phyloP scores from a whole-genome alignment of 2,888 invertebrate genomes.

The Acleris literana region DNA sequence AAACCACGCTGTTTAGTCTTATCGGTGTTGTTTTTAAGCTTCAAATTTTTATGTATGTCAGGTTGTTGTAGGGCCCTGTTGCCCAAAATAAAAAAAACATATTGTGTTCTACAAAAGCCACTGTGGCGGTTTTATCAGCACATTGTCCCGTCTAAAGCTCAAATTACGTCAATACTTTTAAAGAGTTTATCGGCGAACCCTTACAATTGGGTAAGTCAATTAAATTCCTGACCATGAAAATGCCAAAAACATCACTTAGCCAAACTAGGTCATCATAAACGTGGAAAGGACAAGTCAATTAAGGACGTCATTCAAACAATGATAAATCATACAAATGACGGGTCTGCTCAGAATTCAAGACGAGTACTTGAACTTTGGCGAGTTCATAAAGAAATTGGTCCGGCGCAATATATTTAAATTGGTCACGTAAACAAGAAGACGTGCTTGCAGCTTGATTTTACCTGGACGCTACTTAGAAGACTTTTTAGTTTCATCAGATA shows the following conservation, averaged over 20 bases:
- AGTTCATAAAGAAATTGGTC: conserved; percentile 61
- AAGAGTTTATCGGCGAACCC: no score
- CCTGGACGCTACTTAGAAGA: conserved; percentile 23
- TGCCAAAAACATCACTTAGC: not conserved
- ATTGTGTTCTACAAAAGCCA: no score
- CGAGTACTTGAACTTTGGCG: conserved; percentile 73
- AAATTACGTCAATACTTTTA: no score
- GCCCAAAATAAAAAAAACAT: no score
- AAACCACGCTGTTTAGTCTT: no score
- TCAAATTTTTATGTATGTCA: no score
- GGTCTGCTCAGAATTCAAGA: conserved; percentile 72
- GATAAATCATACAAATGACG: conserved; percentile 63
- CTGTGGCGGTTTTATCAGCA: no score
- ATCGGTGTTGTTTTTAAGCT: no score
- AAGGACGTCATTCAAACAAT: conserved; percentile 68
- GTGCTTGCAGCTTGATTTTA: conserved; percentile 31
- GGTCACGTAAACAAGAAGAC: conserved; percentile 55
- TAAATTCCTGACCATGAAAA: not conserved
- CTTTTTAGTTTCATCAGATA: not conserved
- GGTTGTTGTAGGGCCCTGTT: no score
- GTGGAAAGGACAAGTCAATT: conserved; percentile 72
- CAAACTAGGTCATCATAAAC: conserved; percentile 61
- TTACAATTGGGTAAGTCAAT: not conserved
- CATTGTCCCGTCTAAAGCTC: no score
- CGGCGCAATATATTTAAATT: conserved; percentile 57